A percentile compares a stretch with the other conserved stretches of the same genome.
Evolutionary conservation across 2,888 invertebrate genomes (phyloP).

Genomic region (Drosophila borborema): DNA sequence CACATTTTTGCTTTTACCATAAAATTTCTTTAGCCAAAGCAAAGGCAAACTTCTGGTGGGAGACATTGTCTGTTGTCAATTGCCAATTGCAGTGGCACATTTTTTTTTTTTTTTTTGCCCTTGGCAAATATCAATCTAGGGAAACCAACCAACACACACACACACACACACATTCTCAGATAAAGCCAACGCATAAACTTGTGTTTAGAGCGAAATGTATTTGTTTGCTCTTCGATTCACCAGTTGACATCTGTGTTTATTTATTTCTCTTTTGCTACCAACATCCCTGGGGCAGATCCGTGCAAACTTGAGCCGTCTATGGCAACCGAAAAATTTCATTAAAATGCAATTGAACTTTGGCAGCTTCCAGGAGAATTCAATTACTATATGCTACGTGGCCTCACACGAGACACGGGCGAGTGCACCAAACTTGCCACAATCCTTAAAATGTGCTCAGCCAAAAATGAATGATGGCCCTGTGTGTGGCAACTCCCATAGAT

Average conservation of each 20-base stretch:
- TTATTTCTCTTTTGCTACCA: conserved; percentile 25
- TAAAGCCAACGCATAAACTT: conserved; percentile 17
- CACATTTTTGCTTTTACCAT: conserved; percentile 8
- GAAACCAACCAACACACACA: conserved; percentile 8
- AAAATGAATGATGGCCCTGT: conserved; percentile 26
- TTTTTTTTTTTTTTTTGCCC: conserved; percentile 10
- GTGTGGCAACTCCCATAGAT: conserved; percentile 12
- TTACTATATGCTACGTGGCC: conserved; percentile 49
- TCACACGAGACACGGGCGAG: conserved; percentile 19
- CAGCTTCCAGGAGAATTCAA: conserved; percentile 54
- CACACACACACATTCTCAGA: not conserved
- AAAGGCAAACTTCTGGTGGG: not conserved
- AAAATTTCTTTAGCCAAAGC: conserved; percentile 6
- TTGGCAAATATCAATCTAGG: conserved; percentile 17
- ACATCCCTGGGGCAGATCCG: not conserved
- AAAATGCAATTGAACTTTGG: conserved; percentile 67
- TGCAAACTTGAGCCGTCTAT: conserved; percentile 16
- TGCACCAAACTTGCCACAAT: conserved; percentile 34
- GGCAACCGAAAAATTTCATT: conserved; percentile 55
- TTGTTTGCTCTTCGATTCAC: conserved; percentile 26
- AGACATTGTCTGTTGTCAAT: conserved; percentile 7
- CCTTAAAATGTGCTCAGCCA: conserved; percentile 2
- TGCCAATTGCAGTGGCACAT: conserved; percentile 6
- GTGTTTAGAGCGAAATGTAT: conserved; percentile 15
- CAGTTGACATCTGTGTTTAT: conserved; percentile 42